Conservation (phyloP, 2,888 invertebrate genomes). For the Fragum fragum region DNA sequence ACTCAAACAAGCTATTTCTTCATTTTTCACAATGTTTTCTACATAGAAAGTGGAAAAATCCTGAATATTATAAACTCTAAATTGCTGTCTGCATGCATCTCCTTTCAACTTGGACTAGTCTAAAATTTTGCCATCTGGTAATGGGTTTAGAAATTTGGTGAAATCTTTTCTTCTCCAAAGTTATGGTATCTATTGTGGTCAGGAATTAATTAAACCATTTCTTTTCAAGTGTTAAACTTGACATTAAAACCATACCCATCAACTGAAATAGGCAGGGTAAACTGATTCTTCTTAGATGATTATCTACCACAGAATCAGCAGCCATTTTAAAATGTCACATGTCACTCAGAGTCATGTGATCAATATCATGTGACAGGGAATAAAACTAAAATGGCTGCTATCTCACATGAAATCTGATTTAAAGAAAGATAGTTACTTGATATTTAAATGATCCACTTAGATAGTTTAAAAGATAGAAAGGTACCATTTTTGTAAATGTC, state of each 20-base stretch:
- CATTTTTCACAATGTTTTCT: no score
- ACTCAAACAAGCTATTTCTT: no score
- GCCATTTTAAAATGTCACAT: conserved; percentile 30
- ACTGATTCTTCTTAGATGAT: neutral
- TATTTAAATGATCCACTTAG: neutral
- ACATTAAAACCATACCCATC: neutral
- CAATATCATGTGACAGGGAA: conserved; percentile 15
- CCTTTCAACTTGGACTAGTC: no score
- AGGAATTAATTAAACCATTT: no score
- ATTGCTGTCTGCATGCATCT: no score
- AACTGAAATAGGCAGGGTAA: neutral
- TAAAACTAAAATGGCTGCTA: conserved; percentile 15
- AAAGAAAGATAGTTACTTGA: neutral
- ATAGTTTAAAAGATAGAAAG: neutral
- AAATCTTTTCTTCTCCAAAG: no score
- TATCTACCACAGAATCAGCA: conserved; percentile 19
- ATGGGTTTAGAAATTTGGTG: no score
- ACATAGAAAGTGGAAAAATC: no score
- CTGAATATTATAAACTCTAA: no score
- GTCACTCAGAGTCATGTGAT: conserved; percentile 26
- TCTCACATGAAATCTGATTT: conserved; percentile 7
- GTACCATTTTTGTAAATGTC: neutral
- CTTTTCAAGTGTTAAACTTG: no score
- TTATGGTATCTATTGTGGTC: no score
- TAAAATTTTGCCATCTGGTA: no score